Base-by-base conservation (phyloP, 2,797 vertebrate genomes). In the Botia kubotai region DNA sequence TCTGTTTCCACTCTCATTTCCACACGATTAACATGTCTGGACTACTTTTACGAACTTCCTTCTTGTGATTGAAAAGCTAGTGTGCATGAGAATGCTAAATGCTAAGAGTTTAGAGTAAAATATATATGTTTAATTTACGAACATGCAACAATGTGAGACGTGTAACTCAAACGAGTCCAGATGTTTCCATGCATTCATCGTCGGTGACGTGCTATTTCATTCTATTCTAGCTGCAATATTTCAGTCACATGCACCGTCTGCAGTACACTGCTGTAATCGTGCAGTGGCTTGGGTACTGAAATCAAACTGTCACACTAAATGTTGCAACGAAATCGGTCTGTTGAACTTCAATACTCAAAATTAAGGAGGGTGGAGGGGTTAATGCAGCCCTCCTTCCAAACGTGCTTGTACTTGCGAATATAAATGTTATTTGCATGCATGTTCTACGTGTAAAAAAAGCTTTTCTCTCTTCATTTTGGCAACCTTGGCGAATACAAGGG, bases 21-120 rank as follows among this genome's bases (percentile, higher is more conserved):
- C 33, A 94, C 95, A 92, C 94, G 94, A 93, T 82, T 84, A 90
- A 86, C 86, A 87, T 95, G 96, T 97, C 97, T 96, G 97, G 97
- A 99, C 97, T 97, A 96, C 95, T 97, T 97, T 96, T 97, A 98
- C 95, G 96, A 97, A 99, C 97, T 97, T 94, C 97, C 97, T 99
- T 98, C 96, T 96, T 97, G 97, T 99, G 97, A 97, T 98, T 94
- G 96, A 96, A 95, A 95, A 94, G 95, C 95, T 95, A 89, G 95
- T 97, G 96, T 99, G 98, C 98, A 99, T 99, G 98, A 98, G 97
- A 98, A 98, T 98, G 97, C 33, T 33, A 33, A 33, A 33, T 33
- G 33, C 98, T 93, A 97, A 97, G 95, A 97, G 95, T 91, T 92
- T 93, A 92, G 90, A 93, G 80, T 93, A 63, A 26, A 26, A 94